Evolutionary conservation across 1,140 invertebrate genomes (phyloP), one percentile per base, ranked within the genome.

Genomic region (Camponotus vicinus): DNA sequence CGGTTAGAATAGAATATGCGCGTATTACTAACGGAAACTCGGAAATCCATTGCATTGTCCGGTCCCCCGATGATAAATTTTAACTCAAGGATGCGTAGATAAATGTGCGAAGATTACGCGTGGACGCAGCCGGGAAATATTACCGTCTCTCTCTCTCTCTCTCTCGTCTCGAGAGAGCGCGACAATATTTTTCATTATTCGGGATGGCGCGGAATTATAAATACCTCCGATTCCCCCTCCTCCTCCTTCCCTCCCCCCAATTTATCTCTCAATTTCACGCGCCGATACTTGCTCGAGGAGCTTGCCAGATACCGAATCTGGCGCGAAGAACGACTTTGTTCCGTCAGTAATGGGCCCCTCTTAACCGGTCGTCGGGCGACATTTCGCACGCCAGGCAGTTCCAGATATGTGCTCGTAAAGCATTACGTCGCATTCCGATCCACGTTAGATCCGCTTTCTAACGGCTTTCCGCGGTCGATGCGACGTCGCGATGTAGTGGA

Each of bases 381-480:
- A 32, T 73, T 34, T 73, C 18, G 49, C 27, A 32, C 49, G 27
- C 55, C 32, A 15, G 3, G 18, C 55, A 34, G 9, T 82, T 37
- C n/a, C 49, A n/a, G 34, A 52, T 18, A 18, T 7, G 3, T 52
- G 64, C 15, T 69, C 49, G 45, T 80, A 55, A 75, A 49, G 55
- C 42, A 27, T 83, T 75, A 63, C 63, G n/a, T 61, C 27, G 55
- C 69, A 83, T 83, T 83, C 79, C 66, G 49, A 71, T 59, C 37
- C 27, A 34, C 52, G 57, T 83, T 83, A 75, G 27, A 61, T 83
- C 79, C 57, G 57, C 57, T 83, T 83, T 83, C 69, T 83, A 83
- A 83, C 55, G 79, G 79, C 42, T 83, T 83, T 83, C 42, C 69
- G 27, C 18, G 45, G 67, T 13, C 21, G 49, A 52, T 21, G 21